These are phyloP conservation scores for Toxostoma redivivum DNA, from an alignment of 2,113 vertebrate species.

Conservation along the genomic window DNA sequence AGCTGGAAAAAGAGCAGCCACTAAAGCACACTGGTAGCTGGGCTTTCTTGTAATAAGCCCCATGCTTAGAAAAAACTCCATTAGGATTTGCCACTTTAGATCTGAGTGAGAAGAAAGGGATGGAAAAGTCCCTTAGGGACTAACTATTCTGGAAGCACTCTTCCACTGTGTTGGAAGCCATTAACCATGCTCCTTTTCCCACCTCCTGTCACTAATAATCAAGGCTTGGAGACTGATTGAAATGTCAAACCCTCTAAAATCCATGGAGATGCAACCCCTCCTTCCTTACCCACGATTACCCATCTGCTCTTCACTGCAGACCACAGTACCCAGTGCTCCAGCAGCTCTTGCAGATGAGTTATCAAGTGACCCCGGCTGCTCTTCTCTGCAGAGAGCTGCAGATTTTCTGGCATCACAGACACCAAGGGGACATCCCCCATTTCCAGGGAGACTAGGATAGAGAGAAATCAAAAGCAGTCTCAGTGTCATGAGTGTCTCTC, in stretches of 20 bases:
- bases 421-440: constrained; percentile 82
- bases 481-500: background rate
- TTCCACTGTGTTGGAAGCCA: background rate
- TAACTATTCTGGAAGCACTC: background rate
- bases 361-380: constrained; percentile 82
- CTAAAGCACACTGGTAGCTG: background rate
- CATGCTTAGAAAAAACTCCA: background rate
- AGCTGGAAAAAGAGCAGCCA: background rate
- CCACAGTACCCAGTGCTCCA: constrained; percentile 85
- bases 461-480: background rate
- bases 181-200: background rate
- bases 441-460: constrained; percentile 66
- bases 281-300: constrained; percentile 83
- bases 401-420: constrained; percentile 77
- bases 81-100: background rate
- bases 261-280: background rate
- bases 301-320: constrained; percentile 85
- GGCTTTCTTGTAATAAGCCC: background rate
- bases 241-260: background rate
- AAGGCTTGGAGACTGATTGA: background rate
- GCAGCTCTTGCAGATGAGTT: constrained; percentile 80
- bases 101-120: background rate
- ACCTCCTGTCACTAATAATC: background rate
- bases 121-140: background rate
- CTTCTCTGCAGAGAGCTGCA: constrained; percentile 50